Evolutionary conservation across 2,888 invertebrate genomes (phyloP), one percentile per base, ranked within the genome.

Genomic region (Apodemia duryi): DNA sequence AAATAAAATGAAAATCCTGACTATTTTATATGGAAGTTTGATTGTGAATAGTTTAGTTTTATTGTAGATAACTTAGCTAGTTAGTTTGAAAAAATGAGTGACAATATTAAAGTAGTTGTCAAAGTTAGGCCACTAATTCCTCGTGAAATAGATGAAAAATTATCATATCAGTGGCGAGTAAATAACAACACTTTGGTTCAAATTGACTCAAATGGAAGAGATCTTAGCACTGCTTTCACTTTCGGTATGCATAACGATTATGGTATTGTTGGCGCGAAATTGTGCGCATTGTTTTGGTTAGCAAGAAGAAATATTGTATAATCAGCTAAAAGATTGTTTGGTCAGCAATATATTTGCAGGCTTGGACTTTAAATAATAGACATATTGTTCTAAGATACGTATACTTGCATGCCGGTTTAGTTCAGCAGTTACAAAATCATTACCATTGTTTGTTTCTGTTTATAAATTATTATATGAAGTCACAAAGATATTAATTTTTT

Each of bases 31-130:
- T 5, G 21, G 6, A 57, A 28, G 7, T 29, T 11, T 32, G 28
- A 57, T 32, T 32, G 13, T 57, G 57, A 57, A 32, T 32, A 57
- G 29, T 57, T 6, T 57, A 32, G 32, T 29, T 5, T 32, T 32
- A 13, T 57, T 32, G 49, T 49, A n/a, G 5, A 6, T 49, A 60
- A 41, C 35, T 6, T 38, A 13, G 10, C 7, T 28, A 51, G 13
- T 49, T 46, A 32, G 11, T 43, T 32, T 32, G 10, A 13, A 57
- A 84, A 85, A 76, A 94, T 94, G 94, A 93, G 93, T 77, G 93
- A 94, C 78, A 95, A 94, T 78, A 95, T 96, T 63, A 94, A 95
- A 92, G 96, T 96, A 65, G 95, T 95, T 67, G 95, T 96, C 68
- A 95, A 95, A 90, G 93, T 95, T 70, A 93, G 96, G 61, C 95